Evolutionary conservation across 2,797 vertebrate species (phyloP).

Genomic region (Megalops cyprinoides): DNA sequence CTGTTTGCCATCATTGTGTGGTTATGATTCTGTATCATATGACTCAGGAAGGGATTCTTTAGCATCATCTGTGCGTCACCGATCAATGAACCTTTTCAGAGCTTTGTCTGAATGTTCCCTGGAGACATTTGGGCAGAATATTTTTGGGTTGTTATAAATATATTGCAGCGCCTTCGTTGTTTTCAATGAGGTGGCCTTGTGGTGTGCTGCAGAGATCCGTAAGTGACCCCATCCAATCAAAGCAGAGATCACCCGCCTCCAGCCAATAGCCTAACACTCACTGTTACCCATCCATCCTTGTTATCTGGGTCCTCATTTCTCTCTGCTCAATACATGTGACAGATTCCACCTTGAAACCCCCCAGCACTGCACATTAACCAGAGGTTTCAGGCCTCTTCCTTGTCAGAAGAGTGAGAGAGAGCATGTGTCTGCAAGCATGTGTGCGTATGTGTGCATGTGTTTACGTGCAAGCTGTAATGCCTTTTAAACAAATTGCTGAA

Average conservation of each 20-base stretch:
- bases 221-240: background rate
- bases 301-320: too few relatives aligned
- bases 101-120: background rate
- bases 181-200: background rate
- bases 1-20: slow-evolving; percentile 39
- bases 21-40: slow-evolving; percentile 53
- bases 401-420: too few relatives aligned
- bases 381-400: too few relatives aligned
- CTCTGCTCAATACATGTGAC: too few relatives aligned
- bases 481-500: slow-evolving; percentile 43
- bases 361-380: too few relatives aligned
- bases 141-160: background rate
- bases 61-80: background rate
- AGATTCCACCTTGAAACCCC: too few relatives aligned
- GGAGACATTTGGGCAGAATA: background rate
- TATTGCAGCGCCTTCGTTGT: background rate
- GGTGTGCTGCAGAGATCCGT: background rate
- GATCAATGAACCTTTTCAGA: slow-evolving; percentile 15
- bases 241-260: background rate
- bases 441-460: too few relatives aligned
- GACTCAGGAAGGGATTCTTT: slow-evolving; percentile 35
- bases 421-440: too few relatives aligned
- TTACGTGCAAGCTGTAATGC: background rate
- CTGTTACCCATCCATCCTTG: background rate
- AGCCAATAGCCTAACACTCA: background rate